Evolutionary conservation across 2,888 invertebrate species (phyloP).

Genomic region (Brachylomia viminalis): DNA sequence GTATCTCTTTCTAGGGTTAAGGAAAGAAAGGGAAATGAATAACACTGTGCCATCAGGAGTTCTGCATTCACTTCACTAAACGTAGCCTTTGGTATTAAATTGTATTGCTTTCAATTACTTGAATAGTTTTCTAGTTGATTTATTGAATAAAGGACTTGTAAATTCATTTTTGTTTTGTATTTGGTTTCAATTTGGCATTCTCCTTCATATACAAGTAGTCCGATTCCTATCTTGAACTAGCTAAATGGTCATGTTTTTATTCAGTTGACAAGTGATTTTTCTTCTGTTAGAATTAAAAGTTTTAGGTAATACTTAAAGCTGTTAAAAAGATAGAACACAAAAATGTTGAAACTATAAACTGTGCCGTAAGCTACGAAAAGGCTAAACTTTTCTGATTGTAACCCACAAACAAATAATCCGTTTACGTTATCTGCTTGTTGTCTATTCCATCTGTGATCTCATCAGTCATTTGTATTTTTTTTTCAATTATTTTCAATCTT

Average conservation of each 20-base stretch:
- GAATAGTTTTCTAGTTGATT: not conserved
- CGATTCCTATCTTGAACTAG: not conserved
- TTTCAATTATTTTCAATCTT: not conserved
- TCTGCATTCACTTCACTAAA: conserved; percentile 36
- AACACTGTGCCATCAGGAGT: conserved; percentile 12
- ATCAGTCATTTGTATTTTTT: not conserved
- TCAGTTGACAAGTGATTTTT: not conserved
- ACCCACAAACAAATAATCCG: not conserved
- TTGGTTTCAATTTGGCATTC: not conserved
- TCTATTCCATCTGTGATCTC: not conserved
- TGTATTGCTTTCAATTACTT: not conserved
- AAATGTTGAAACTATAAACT: not conserved
- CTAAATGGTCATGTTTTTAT: too few species aligned
- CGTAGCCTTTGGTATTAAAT: conserved; percentile 42
- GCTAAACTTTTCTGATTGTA: not conserved
- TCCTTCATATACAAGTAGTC: not conserved
- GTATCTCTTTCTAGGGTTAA: not conserved
- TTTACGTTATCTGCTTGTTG: not conserved
- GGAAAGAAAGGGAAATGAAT: not conserved
- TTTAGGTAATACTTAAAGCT: not conserved
- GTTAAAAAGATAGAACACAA: not conserved
- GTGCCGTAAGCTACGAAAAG: not conserved
- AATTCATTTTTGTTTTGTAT: not conserved
- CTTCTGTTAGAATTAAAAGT: not conserved
- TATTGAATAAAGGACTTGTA: not conserved